Evolutionary conservation across 2,888 invertebrate genomes (phyloP), one percentile per base, ranked within the genome.

Genomic region (Ectemnius continuus): DNA sequence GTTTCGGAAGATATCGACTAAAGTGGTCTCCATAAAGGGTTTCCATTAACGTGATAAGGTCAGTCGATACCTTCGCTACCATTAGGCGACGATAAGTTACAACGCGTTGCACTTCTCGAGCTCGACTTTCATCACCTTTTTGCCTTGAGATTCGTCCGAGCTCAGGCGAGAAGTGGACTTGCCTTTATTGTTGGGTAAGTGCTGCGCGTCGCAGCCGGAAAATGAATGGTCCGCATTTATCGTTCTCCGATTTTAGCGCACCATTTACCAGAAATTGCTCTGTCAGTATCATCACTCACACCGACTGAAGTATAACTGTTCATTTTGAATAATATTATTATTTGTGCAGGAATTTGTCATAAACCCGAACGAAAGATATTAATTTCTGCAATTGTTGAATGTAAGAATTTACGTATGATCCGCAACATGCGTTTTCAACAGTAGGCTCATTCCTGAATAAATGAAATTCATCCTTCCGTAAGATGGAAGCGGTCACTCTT

Each of bases 31-130:
- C 80, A 72, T 81, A 83, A 80, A 82, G 78, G 52, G 82, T 80
- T 81, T 84, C 83, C 85, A 85, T 86, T 86, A 86, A 79, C 76
- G 61, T 71, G 86, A 86, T 85, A 86, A 85, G 78, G 6, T 16
- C 61, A 67, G 58, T 72, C 61, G 78, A 79, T 81, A 69, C 73
- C 70, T 72, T 64, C 67, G 70, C 64, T 67, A 18, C 82, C 82
- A 79, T 81, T 81, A 81, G 66, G 71, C 70, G 28, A 60, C 60
- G 61, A 60, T 70, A 75, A 73, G 59, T 67, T 79, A 68, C 70
- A 58, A 58, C 68, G 71, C 59, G 56, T 68, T 70, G 70, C 58
- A 18, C 18, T 72, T 60, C 57, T 28, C 48, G 18, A 59, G 16
- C 36, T 73, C 73, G 71, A 81, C 77, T 77, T 71, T 61, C 58